Conservation (phyloP, 2,113 vertebrate species). For the Nesospiza acunhae region DNA sequence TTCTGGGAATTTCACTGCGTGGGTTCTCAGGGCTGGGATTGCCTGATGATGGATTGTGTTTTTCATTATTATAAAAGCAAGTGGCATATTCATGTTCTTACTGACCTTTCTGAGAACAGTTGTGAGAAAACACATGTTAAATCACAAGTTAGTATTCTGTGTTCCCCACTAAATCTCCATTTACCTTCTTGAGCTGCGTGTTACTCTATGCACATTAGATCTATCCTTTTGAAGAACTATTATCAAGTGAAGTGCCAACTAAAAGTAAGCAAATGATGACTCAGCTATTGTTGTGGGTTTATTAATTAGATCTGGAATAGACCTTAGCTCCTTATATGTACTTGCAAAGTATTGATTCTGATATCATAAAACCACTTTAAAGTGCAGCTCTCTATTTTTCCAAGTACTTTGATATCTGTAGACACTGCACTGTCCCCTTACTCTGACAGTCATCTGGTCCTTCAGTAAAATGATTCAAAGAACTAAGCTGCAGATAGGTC, state of each 20-base stretch:
- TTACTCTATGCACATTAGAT: not conserved
- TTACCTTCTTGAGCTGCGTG: not conserved
- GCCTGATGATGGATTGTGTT: not conserved
- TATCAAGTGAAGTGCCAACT: not conserved
- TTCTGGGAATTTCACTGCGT: not conserved
- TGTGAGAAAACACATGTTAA: not conserved
- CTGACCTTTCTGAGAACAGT: not conserved
- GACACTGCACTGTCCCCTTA: not conserved
- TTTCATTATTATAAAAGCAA: not conserved
- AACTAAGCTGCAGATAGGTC: not conserved
- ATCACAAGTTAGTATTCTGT: not conserved
- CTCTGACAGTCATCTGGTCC: not conserved
- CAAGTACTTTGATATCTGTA: not conserved
- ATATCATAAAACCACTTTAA: not conserved
- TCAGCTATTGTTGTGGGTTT: fast-evolving
- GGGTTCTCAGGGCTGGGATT: not conserved
- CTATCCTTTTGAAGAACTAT: not conserved
- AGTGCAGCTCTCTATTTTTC: not conserved
- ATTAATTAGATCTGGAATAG: not conserved
- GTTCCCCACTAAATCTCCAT: not conserved
- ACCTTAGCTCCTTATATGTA: not conserved
- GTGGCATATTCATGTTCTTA: not conserved
- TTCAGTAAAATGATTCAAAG: not conserved
- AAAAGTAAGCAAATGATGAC: not conserved
- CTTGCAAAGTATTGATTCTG: not conserved